Conservation (phyloP, 2,797 vertebrate species). For the Malacoctenus gilli region DNA sequence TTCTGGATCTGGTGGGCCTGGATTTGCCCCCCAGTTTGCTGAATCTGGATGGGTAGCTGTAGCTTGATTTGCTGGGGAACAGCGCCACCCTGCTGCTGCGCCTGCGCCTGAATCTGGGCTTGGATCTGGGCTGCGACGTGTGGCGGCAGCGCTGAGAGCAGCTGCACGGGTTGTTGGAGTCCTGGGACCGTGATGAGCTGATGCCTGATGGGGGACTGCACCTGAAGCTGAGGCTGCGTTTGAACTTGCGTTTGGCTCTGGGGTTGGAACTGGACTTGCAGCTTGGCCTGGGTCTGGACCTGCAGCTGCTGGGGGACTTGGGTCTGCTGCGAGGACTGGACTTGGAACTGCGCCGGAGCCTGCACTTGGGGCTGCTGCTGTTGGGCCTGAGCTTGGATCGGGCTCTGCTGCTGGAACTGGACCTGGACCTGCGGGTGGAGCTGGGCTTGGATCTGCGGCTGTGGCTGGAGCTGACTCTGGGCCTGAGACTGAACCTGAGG, state of each 20-base stretch:
- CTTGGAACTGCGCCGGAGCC: conserved; percentile 65
- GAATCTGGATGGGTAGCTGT: conserved; percentile 89
- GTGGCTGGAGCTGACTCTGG: conserved; percentile 50
- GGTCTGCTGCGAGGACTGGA: conserved; percentile 53
- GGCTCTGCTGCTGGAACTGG: conserved; percentile 59
- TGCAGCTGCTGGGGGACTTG: conserved; percentile 67
- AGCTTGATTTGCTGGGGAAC: conserved; percentile 90
- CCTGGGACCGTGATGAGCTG: conserved; percentile 89
- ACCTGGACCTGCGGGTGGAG: conserved; percentile 35
- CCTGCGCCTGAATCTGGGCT: conserved; percentile 82
- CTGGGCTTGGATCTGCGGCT: conserved; percentile 56
- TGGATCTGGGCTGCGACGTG: conserved; percentile 88
- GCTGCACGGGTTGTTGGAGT: conserved; percentile 89
- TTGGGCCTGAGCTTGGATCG: conserved; percentile 45
- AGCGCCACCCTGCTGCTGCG: conserved; percentile 76
- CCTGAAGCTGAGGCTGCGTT: conserved; percentile 74
- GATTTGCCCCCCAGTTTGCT: conserved; percentile 81
- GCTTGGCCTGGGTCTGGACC: conserved; percentile 66
- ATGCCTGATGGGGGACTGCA: conserved; percentile 81
- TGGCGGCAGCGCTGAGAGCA: conserved; percentile 86
- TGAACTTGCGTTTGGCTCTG: conserved; percentile 76
- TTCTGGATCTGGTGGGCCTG: conserved; percentile 91
- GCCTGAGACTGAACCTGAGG: conserved; percentile 47
- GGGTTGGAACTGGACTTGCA: conserved; percentile 74
- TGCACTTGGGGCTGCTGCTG: conserved; percentile 54